Evolutionary conservation across 2,113 vertebrate species (phyloP).

Genomic region (Corythornis cristatus): DNA sequence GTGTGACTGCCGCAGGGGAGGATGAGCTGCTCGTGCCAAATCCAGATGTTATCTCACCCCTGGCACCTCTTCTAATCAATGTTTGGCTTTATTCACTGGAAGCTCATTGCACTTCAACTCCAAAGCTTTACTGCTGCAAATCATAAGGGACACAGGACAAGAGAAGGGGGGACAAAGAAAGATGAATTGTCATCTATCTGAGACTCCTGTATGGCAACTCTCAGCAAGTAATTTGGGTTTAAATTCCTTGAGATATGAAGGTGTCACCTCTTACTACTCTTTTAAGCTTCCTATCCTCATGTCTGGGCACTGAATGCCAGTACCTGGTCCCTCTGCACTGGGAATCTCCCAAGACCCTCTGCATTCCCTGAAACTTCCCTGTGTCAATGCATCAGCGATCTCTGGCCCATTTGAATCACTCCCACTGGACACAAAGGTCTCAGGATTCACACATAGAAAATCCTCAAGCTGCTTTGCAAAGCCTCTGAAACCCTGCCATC

Average conservation of each 20-base stretch:
- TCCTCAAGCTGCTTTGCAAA: background rate
- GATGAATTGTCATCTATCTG: background rate
- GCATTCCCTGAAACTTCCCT: background rate
- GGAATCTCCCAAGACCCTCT: background rate
- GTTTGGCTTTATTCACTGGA: conserved; percentile 60
- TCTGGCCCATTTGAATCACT: background rate
- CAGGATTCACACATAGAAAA: background rate
- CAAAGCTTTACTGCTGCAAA: background rate
- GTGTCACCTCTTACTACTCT: background rate
- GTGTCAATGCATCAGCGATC: background rate
- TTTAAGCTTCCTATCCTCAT: background rate
- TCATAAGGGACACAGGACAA: background rate
- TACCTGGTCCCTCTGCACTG: background rate
- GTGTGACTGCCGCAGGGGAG: conserved; percentile 67
- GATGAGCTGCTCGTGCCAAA: conserved; percentile 75
- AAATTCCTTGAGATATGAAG: background rate
- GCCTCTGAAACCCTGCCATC: background rate
- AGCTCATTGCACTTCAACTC: background rate
- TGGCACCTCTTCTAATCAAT: conserved; percentile 75
- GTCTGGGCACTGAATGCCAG: background rate
- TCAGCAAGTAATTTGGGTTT: background rate
- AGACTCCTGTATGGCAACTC: background rate
- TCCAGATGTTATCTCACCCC: conserved; percentile 72
- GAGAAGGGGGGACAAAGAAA: background rate
- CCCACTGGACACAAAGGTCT: background rate